Percentiles rank a stretch among this genome's conserved stretches.
Evolutionary conservation across 2,888 invertebrate species (phyloP).

Genomic region (Parthenolecanium corni): DNA sequence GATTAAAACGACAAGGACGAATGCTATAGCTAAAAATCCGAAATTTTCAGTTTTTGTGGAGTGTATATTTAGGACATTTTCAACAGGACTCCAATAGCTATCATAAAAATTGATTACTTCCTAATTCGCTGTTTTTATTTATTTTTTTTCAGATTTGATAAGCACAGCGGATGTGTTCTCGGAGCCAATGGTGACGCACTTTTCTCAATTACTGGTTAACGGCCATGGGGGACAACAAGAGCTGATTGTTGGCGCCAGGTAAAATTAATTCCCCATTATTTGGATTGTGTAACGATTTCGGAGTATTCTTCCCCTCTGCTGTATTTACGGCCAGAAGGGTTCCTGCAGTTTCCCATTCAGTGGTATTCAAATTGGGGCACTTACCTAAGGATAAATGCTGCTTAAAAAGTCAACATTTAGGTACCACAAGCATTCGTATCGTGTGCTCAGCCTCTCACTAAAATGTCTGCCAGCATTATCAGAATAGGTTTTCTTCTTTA

Average conservation of each 20-base stretch:
- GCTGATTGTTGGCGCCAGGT: slow-evolving; percentile 81
- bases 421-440: background rate
- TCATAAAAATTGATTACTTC: too few species aligned
- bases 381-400: too few species aligned
- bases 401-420: background rate
- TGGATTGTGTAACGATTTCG: background rate
- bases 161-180: slow-evolving; percentile 53
- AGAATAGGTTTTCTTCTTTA: too few species aligned
- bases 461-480: too few species aligned
- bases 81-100: too few species aligned
- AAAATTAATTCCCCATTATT: slow-evolving; percentile 39
- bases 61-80: too few species aligned
- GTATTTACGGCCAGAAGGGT: background rate
- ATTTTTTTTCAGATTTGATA: slow-evolving; percentile 53
- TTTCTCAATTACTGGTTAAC: slow-evolving; percentile 75
- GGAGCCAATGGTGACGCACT: slow-evolving; percentile 60
- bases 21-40: too few species aligned
- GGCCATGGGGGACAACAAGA: slow-evolving; percentile 61
- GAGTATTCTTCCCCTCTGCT: background rate
- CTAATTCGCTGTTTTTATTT: slow-evolving; percentile 31
- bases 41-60: too few species aligned
- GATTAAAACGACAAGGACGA: too few species aligned
- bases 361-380: background rate
- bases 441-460: too few species aligned
- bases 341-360: background rate